These are phyloP conservation scores for Hirundo rustica DNA, from an alignment of 2,797 vertebrate species.

Conservation along the genomic window DNA sequence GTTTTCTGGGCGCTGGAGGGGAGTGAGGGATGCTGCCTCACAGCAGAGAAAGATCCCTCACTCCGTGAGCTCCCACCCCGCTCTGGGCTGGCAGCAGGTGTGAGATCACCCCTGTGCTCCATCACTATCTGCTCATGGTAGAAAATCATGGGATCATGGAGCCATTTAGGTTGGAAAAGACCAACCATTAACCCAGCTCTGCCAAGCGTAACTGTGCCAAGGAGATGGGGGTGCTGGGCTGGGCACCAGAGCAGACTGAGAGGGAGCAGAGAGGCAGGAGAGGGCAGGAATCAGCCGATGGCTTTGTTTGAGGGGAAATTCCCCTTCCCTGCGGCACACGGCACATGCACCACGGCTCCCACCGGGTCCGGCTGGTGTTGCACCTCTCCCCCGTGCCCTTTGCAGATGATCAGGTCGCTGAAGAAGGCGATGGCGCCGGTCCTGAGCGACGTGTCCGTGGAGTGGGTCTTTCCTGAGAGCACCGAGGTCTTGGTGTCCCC, in stretches of 20 bases:
- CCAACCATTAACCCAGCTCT: neutral
- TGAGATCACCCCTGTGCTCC: neutral
- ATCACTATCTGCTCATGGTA: neutral
- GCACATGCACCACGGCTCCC: fast-evolving
- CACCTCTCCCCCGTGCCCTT: neutral
- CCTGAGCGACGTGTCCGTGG: conserved; percentile 90
- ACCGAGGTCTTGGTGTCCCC: conserved; percentile 92
- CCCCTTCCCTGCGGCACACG: fast-evolving
- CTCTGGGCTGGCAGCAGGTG: fast-evolving
- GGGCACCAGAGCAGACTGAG: neutral
- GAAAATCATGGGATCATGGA: neutral
- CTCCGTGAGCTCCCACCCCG: neutral
- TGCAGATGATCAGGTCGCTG: conserved; percentile 90
- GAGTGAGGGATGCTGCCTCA: neutral
- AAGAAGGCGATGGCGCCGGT: conserved; percentile 92
- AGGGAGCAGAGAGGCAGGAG: neutral
- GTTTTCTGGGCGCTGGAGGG: neutral
- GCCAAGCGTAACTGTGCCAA: neutral
- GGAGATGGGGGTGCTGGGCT: neutral
- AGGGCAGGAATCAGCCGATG: neutral
- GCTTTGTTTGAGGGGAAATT: neutral
- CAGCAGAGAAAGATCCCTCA: neutral
- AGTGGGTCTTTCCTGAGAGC: conserved; percentile 94
- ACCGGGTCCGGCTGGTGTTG: fast-evolving
- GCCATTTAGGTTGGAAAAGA: neutral